These are phyloP conservation scores for Papilio demoleus DNA, from an alignment of 2,888 invertebrate genomes.

Conservation along the genomic window DNA sequence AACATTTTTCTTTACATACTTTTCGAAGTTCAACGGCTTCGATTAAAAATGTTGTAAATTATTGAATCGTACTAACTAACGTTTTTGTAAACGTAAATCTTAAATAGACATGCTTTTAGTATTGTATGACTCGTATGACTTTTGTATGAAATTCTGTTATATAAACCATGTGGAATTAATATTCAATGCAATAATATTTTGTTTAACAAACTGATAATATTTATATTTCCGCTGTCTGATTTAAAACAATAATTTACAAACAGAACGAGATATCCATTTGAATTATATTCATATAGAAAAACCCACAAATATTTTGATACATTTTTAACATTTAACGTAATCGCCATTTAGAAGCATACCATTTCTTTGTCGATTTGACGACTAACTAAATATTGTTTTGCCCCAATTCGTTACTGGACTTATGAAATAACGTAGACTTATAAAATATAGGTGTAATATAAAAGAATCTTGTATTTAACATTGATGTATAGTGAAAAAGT, in stretches of 20 bases:
- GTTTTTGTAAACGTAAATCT: background rate
- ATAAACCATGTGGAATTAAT: background rate
- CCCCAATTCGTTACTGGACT: background rate
- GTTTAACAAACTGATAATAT: constrained; percentile 5
- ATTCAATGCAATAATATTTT: constrained; percentile 1
- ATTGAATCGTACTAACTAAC: constrained; percentile 3
- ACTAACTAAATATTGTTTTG: background rate
- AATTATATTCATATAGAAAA: background rate
- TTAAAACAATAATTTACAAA: constrained; percentile 1
- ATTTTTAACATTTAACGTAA: background rate
- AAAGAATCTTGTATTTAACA: background rate
- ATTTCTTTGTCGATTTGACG: background rate
- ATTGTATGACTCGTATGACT: background rate
- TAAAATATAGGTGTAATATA: background rate
- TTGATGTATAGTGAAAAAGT: background rate
- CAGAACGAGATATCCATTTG: background rate
- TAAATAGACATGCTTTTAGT: background rate
- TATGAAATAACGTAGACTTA: background rate
- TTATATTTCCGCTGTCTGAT: constrained; percentile 6
- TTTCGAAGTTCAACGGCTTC: constrained; percentile 29
- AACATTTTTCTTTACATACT: constrained; percentile 16
- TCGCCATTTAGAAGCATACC: background rate
- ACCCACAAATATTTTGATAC: background rate
- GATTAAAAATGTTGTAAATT: constrained; percentile 21
- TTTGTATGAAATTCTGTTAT: background rate